Conservation (phyloP, 92 coral and sea anemone genomes). For the Heliopora coerulea region DNA sequence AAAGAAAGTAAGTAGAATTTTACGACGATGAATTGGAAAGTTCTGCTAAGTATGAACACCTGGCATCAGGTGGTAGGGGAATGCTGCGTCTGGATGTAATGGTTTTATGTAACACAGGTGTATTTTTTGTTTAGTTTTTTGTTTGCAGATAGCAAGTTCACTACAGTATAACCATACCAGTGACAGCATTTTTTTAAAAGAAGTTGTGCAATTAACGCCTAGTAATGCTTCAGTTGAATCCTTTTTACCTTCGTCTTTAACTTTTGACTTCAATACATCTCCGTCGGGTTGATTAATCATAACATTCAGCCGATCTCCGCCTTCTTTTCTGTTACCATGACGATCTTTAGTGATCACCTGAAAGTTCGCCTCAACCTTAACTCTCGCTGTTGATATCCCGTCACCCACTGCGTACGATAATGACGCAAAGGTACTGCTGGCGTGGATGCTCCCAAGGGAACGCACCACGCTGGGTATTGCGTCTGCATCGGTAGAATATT, state of each 20-base stretch:
- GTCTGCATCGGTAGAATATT: slow-evolving; percentile 72
- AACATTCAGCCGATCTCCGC: slow-evolving; percentile 88
- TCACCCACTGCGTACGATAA: slow-evolving; percentile 96
- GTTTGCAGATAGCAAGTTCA: too few species aligned
- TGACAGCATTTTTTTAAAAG: too few species aligned
- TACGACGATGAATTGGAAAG: too few species aligned
- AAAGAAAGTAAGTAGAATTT: too few species aligned
- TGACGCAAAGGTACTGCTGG: slow-evolving; percentile 97
- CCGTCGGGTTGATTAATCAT: slow-evolving; percentile 85
- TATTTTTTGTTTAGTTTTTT: too few species aligned
- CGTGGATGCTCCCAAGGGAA: slow-evolving; percentile 76
- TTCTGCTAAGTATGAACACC: too few species aligned
- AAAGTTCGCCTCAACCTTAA: slow-evolving; percentile 86
- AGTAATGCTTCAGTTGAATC: too few species aligned
- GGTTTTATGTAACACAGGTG: too few species aligned
- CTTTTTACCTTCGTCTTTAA: slow-evolving; percentile 91
- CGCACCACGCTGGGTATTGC: slow-evolving; percentile 61
- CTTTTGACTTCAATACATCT: slow-evolving; percentile 57
- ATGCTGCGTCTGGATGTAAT: too few species aligned
- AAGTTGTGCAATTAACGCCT: too few species aligned
- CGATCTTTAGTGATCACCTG: slow-evolving; percentile 92
- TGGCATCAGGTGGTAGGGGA: too few species aligned
- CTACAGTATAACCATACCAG: too few species aligned
- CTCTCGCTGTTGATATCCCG: slow-evolving; percentile 92
- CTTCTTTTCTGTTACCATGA: slow-evolving; percentile 86